Evolutionary conservation across 1,140 invertebrate genomes (phyloP).

Genomic region (Aculops lycopersici): DNA sequence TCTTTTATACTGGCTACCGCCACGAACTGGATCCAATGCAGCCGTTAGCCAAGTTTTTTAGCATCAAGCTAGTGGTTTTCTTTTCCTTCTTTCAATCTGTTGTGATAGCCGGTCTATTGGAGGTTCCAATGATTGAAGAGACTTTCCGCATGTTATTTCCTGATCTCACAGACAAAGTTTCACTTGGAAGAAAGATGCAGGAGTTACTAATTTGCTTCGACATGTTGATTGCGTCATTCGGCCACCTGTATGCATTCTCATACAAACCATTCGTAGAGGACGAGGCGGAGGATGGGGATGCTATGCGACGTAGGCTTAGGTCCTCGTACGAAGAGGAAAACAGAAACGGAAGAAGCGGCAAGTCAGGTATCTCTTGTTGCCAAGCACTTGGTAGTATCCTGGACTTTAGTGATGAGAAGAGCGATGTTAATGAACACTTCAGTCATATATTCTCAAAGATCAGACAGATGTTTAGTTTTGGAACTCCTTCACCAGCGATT

Average conservation of each 20-base stretch:
- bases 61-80: slow-evolving; percentile 88
- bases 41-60: slow-evolving; percentile 78
- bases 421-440: slow-evolving; percentile 7
- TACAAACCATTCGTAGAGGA: slow-evolving; percentile 42
- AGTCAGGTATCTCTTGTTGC: slow-evolving; percentile 26
- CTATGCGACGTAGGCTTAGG: no score
- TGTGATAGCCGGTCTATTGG: slow-evolving; percentile 49
- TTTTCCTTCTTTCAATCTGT: slow-evolving; percentile 89
- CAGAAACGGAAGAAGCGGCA: no score
- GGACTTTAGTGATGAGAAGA: slow-evolving; percentile 47
- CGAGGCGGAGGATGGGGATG: slow-evolving; percentile 16
- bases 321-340: no score
- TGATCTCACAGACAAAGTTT: slow-evolving; percentile 19
- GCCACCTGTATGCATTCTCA: slow-evolving; percentile 76
- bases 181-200: slow-evolving; percentile 31
- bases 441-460: neutral
- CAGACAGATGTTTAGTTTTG: no score
- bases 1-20: slow-evolving; percentile 65
- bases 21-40: slow-evolving; percentile 59
- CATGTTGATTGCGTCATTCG: slow-evolving; percentile 79
- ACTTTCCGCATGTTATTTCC: no score
- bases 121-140: slow-evolving; percentile 34
- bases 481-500: no score
- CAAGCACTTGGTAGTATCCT: slow-evolving; percentile 43
- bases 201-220: slow-evolving; percentile 86